phyloP scores from a whole-genome alignment of 2,888 invertebrate genomes.

The Nomada ferruginata region DNA sequence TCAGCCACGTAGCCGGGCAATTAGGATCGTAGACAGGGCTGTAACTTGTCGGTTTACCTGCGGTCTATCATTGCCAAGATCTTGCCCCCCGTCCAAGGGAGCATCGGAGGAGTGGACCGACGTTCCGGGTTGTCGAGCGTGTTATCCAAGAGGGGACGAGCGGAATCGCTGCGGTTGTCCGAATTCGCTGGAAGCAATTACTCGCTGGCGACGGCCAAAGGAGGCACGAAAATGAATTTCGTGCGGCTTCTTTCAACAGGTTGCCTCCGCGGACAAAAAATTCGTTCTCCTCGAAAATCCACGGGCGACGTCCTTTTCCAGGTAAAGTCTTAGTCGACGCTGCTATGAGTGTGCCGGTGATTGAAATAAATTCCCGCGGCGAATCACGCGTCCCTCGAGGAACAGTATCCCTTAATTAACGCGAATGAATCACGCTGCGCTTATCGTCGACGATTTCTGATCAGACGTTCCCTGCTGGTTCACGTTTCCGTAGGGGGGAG shows the following conservation, averaged over 20 bases:
- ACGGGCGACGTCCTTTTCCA: background rate
- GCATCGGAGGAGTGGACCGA: background rate
- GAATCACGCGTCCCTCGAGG: slow-evolving; percentile 1
- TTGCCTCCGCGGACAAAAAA: slow-evolving; percentile 56
- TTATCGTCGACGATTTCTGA: background rate
- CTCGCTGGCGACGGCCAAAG: slow-evolving; percentile 3
- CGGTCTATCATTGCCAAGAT: slow-evolving; percentile 54
- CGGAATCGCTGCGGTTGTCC: slow-evolving; percentile 18
- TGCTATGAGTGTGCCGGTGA: background rate
- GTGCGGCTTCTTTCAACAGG: slow-evolving; percentile 54
- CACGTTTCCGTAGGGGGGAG: background rate
- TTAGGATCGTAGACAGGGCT: slow-evolving; percentile 49
- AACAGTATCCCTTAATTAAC: slow-evolving; percentile 50
- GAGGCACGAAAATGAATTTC: slow-evolving; percentile 48
- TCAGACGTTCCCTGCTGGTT: background rate
- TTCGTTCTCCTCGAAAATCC: slow-evolving; percentile 36
- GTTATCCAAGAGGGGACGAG: background rate
- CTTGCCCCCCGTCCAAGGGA: slow-evolving; percentile 11
- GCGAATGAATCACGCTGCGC: slow-evolving; percentile 44
- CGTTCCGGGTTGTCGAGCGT: slow-evolving; percentile 19
- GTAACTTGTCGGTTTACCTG: slow-evolving; percentile 48
- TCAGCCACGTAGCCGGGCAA: slow-evolving; percentile 30
- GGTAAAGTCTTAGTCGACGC: no score
- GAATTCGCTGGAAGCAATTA: slow-evolving; percentile 47
- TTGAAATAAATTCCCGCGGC: background rate